A percentile compares a stretch with the other conserved stretches of the same genome.
phyloP scores from a whole-genome alignment of 1,140 invertebrate genomes.

The Asobara japonica region DNA sequence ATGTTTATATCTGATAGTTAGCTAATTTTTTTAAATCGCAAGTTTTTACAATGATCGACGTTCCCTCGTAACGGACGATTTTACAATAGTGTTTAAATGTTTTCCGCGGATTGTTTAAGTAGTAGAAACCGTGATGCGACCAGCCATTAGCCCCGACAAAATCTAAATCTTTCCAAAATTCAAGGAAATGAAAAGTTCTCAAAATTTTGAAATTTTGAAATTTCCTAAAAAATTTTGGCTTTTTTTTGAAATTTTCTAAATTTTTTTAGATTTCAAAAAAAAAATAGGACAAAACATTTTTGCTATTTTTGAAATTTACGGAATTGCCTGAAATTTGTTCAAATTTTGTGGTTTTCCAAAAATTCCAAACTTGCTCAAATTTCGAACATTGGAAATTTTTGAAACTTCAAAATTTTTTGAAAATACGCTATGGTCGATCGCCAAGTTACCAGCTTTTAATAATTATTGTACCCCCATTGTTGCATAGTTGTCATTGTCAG shows the following conservation, averaged over 20 bases:
- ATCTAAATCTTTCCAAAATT: not conserved
- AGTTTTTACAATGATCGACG: not conserved
- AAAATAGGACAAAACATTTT: no score
- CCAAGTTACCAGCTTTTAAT: not conserved
- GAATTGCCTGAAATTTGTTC: no score
- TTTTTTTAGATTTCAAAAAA: no score
- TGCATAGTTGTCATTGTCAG: conserved; percentile 32
- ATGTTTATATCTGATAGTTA: conserved; percentile 59
- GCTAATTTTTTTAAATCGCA: conserved; percentile 50
- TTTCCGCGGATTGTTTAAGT: conserved; percentile 32
- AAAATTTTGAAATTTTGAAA: no score
- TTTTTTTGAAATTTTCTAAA: no score
- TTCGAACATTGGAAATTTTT: no score
- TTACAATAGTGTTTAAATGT: conserved; percentile 36
- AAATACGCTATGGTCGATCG: no score
- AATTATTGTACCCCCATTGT: conserved; percentile 17
- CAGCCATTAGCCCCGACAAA: not conserved
- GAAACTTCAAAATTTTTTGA: no score
- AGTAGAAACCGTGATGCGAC: conserved; percentile 18
- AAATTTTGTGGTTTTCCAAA: no score
- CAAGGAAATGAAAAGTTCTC: not conserved
- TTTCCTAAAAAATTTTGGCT: no score
- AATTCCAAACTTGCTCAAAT: no score
- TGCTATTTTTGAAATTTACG: no score
- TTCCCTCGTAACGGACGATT: conserved; percentile 16